Evolutionary conservation across 1,140 invertebrate genomes (phyloP).

Genomic region (Melitaea cinxia): DNA sequence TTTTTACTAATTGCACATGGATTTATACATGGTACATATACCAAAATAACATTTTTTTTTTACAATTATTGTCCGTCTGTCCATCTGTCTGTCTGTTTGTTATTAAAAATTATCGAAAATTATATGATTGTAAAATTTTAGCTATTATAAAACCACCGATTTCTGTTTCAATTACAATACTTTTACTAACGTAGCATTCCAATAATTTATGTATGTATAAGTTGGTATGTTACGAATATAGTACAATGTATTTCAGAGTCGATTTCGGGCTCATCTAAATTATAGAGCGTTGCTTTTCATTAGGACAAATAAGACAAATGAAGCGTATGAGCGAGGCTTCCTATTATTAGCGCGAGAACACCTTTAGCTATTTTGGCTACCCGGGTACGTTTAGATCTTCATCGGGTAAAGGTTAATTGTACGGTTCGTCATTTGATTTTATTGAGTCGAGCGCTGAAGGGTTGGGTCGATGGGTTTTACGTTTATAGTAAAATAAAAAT

Average conservation of each 20-base stretch:
- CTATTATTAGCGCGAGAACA: neutral
- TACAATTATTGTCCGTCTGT: no score
- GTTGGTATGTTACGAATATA: neutral
- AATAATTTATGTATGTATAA: no score
- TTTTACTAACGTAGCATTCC: no score
- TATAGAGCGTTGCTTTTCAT: neutral
- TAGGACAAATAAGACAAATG: neutral
- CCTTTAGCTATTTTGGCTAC: slow-evolving; percentile 9
- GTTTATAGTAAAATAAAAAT: slow-evolving; percentile 49
- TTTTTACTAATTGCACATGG: no score
- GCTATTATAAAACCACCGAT: no score
- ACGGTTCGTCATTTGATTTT: slow-evolving; percentile 57
- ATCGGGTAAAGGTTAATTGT: slow-evolving; percentile 53
- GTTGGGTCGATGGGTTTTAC: slow-evolving; percentile 47
- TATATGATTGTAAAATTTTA: no score
- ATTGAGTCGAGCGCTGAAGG: slow-evolving; percentile 47
- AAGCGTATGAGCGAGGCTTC: neutral
- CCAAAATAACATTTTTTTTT: no score
- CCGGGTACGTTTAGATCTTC: slow-evolving; percentile 33
- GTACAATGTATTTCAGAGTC: neutral
- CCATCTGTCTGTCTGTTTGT: no score
- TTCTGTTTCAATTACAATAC: no score
- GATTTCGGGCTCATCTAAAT: neutral
- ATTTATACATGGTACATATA: no score
- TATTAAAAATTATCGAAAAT: no score